Evolutionary conservation across 2,888 invertebrate genomes (phyloP), one percentile per base, ranked within the genome.

Genomic region (Phyllotreta cruciferae): DNA sequence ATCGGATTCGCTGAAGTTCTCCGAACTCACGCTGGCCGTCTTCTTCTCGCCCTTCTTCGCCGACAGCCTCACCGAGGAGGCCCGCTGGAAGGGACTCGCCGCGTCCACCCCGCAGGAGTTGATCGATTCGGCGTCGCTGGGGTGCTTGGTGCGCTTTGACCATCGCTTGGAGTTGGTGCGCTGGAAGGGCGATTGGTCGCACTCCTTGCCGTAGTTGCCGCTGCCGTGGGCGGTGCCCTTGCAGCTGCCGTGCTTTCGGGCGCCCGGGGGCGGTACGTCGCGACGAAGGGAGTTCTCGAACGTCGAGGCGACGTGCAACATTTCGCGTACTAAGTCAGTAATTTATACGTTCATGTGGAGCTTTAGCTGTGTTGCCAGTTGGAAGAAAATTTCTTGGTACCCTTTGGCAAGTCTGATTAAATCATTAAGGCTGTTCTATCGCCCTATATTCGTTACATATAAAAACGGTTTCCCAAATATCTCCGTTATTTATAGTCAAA

Each of bases 191-290:
- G 13, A 87, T 14, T 80, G 34, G 6, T 65, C 66, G 35, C 66
- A 63, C 24, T 66, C 66, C 37, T 66, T 66, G 0, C 62, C 62
- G 34, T 69, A 69, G n/a, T 45, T 67, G 6, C 69, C 69, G 1
- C 64, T 65, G 8, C 90, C 92, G 77, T 92, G 92, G 0, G 90
- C 87, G 74, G 88, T 88, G 36, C 92, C 92, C 37, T 87, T 89
- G 78, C 92, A 92, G 57, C 88, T 88, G 73, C 87, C 87, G 78
- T 92, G 92, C 64, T 84, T 82, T 71, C 85, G 85, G 58, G 83
- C 84, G 13, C 83, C 82, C 67, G 70, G 68, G 6, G 69, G 68
- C 8, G 70, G 47, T 75, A 82, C 57, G 83, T 83, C 68, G 80
- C 69, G 68, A 67, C 87, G 83, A 68, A 87, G 79, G 62, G 87